phyloP scores from a whole-genome alignment of 2,888 invertebrate species.

The Melitaea athalia region DNA sequence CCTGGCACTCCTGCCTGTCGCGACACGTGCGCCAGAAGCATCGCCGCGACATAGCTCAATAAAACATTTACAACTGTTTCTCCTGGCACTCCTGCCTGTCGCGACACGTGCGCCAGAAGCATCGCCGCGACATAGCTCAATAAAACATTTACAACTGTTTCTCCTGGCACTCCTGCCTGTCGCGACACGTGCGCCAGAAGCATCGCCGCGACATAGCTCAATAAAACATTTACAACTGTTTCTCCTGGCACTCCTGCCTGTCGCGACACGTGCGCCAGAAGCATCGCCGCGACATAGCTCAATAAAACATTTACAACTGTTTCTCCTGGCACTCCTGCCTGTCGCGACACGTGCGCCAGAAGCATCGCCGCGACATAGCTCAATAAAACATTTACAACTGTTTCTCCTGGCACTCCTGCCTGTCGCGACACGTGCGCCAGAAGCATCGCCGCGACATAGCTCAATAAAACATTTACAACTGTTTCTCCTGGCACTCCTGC shows the following conservation, averaged over 20 bases:
- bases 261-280: slow-evolving; percentile 56
- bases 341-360: too few relatives aligned
- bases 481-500: too few relatives aligned
- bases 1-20: slow-evolving; percentile 70
- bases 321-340: too few relatives aligned
- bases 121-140: not conserved
- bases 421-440: too few relatives aligned
- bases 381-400: too few relatives aligned
- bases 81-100: slow-evolving; percentile 71
- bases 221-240: slow-evolving; percentile 42
- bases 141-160: slow-evolving; percentile 49
- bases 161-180: slow-evolving; percentile 70
- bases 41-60: not conserved
- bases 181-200: slow-evolving; percentile 54
- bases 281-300: slow-evolving; percentile 7
- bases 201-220: slow-evolving; percentile 7
- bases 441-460: too few relatives aligned
- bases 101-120: slow-evolving; percentile 52
- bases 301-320: too few relatives aligned
- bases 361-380: too few relatives aligned
- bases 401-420: too few relatives aligned
- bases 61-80: slow-evolving; percentile 52
- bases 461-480: too few relatives aligned
- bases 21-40: slow-evolving; percentile 52
- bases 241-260: slow-evolving; percentile 71